These are phyloP conservation scores for Malurus elegans DNA, from an alignment of 2,113 vertebrate species.

Conservation along the genomic window DNA sequence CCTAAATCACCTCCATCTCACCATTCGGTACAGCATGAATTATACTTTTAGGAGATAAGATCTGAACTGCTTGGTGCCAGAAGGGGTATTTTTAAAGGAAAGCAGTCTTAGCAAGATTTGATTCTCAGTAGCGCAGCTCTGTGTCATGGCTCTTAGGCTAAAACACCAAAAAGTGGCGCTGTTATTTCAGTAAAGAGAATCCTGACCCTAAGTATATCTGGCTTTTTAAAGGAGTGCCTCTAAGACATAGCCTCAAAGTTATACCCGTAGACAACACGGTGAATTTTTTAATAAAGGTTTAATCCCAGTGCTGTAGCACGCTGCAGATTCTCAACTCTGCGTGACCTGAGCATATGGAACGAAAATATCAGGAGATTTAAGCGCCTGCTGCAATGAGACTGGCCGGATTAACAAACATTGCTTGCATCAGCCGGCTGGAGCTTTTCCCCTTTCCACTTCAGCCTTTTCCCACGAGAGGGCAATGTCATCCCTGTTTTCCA, in stretches of 20 bases:
- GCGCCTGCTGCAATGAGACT: background rate
- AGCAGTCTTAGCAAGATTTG: background rate
- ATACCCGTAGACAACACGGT: background rate
- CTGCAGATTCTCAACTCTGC: background rate
- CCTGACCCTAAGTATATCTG: background rate
- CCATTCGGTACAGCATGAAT: background rate
- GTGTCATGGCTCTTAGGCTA: background rate
- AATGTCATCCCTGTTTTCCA: background rate
- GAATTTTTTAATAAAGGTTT: background rate
- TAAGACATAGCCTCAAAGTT: background rate
- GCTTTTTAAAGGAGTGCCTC: background rate
- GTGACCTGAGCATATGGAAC: background rate
- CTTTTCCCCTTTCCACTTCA: background rate
- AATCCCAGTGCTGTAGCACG: background rate
- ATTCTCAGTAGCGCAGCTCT: background rate
- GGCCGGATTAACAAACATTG: background rate
- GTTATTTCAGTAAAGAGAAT: background rate
- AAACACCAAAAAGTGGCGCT: background rate
- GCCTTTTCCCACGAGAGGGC: conserved; percentile 60
- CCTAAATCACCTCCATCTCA: background rate
- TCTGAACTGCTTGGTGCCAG: background rate
- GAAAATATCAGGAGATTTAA: background rate
- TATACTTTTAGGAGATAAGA: background rate
- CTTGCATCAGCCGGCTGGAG: too few species aligned
- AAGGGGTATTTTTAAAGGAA: background rate